Evolutionary conservation across 2,113 vertebrate species (phyloP), one percentile per base, ranked within the genome.

Genomic region (Oncorhynchus gorbuscha): DNA sequence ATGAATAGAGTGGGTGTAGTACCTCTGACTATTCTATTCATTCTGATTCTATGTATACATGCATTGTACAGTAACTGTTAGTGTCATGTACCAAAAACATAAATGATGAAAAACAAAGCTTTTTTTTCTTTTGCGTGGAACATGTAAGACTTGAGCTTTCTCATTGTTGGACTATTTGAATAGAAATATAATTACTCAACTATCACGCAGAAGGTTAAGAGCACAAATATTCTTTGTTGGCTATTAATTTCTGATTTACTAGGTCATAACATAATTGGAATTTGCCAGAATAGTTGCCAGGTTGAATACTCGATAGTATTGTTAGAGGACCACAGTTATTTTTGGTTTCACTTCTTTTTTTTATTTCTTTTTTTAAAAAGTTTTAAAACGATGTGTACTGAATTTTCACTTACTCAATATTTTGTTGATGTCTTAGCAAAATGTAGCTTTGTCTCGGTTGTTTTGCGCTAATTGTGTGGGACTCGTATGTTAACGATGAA

Each of bases 371-470:
- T 55, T 55, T n/a, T n/a, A 80, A 51, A 77, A 81, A 79, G 55
- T 61, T 12, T 51, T 66, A 81, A 73, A 22, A 64, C 61, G 3
- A 75, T 24, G 51, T 77, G 68, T 73, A 58, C 28, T 26, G 45
- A 66, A 45, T 77, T 77, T 75, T 81, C 79, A 72, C 74, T 64
- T 75, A 74, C 28, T 30, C 73, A 80, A 28, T 81, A 65, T 86
- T 87, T 85, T 76, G 71, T 81, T 83, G 81, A 83, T 84, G 71
- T 69, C 69, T 77, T 75, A 76, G 73, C 74, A 80, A 71, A 74
- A 79, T 76, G 55, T 73, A 69, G 35, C 83, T 80, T 79, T 81
- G 80, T 83, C 82, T 77, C 76, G 76, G 58, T 76, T 79, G 74
- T 20, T 72, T 72, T 79, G 73, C 78, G 77, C 62, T 78, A 75